A percentile compares a stretch with the other conserved stretches of the same genome.
These are phyloP conservation scores for Larimichthys crocea DNA, from an alignment of 2,113 vertebrate genomes.

Conservation along the genomic window DNA sequence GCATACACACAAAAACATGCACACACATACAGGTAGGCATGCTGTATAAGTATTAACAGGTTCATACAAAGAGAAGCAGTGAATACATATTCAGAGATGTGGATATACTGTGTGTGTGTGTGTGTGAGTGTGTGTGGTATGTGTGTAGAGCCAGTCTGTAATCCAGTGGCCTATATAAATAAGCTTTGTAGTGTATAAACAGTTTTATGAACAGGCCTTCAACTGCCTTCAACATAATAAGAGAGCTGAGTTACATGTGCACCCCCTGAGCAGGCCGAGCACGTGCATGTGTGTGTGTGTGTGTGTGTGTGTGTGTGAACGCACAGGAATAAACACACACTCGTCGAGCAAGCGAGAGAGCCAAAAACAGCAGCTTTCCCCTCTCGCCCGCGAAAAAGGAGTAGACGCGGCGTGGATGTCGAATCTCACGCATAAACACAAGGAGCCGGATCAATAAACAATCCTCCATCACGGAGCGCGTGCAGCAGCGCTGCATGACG, in stretches of 20 bases:
- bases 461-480: constrained; percentile 50
- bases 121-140: constrained; percentile 43
- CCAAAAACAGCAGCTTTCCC: constrained; percentile 79
- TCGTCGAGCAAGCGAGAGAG: constrained; percentile 50
- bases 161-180: constrained; percentile 85
- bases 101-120: constrained; percentile 27
- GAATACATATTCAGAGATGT: constrained; percentile 22
- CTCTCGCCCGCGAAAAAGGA: constrained; percentile 63
- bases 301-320: constrained; percentile 10
- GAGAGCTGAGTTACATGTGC: constrained; percentile 77
- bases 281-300: neutral
- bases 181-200: constrained; percentile 85
- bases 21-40: constrained; percentile 56
- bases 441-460: constrained; percentile 77
- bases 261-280: constrained; percentile 43
- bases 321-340: constrained; percentile 46
- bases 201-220: constrained; percentile 84
- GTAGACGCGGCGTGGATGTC: constrained; percentile 70
- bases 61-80: constrained; percentile 30
- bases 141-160: constrained; percentile 80
- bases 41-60: constrained; percentile 68
- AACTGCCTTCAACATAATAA: constrained; percentile 80
- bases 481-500: constrained; percentile 46
- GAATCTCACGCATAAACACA: constrained; percentile 72
- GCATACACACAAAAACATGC: constrained; percentile 35